phyloP scores from a whole-genome alignment of 2,797 vertebrate genomes.

The Takifugu rubripes region DNA sequence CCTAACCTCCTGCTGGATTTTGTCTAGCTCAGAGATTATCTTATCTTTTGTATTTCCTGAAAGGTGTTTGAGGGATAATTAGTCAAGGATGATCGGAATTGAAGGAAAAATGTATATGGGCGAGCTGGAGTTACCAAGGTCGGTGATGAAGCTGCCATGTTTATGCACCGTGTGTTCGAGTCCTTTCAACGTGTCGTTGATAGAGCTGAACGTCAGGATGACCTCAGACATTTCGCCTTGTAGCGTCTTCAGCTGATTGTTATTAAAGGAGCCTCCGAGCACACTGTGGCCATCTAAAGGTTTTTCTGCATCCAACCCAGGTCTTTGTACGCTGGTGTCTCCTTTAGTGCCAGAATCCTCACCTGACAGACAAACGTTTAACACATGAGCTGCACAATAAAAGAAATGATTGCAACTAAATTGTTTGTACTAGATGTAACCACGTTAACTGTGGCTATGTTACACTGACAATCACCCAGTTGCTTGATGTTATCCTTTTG shows the following conservation, averaged over 20 bases:
- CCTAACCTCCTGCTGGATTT: slow-evolving; percentile 83
- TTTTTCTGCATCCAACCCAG: slow-evolving; percentile 66
- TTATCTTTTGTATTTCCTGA: slow-evolving; percentile 83
- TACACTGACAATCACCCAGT: no score
- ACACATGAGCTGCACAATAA: no score
- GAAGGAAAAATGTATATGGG: fast-evolving
- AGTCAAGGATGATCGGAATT: not conserved
- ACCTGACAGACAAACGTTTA: slow-evolving; percentile 13
- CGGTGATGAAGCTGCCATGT: slow-evolving; percentile 83
- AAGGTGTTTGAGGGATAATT: not conserved
- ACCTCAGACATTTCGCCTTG: slow-evolving; percentile 83
- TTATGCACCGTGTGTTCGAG: slow-evolving; percentile 85
- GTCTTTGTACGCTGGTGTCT: slow-evolving; percentile 22
- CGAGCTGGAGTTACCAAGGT: slow-evolving; percentile 67
- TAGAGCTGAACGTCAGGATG: slow-evolving; percentile 84
- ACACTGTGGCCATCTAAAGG: slow-evolving; percentile 88
- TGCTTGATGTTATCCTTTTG: not conserved
- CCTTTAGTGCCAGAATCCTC: slow-evolving; percentile 9
- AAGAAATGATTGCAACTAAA: no score
- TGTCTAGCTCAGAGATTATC: slow-evolving; percentile 89
- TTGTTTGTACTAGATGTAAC: no score
- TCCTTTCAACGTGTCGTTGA: slow-evolving; percentile 86
- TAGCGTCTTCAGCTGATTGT: slow-evolving; percentile 80
- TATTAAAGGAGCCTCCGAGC: slow-evolving; percentile 75
- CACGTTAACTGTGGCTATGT: no score